A percentile compares a stretch with the other conserved stretches of the same genome.
These are phyloP conservation scores for Steinernema feltiae DNA, from an alignment of 1,140 invertebrate species.

Conservation along the genomic window DNA sequence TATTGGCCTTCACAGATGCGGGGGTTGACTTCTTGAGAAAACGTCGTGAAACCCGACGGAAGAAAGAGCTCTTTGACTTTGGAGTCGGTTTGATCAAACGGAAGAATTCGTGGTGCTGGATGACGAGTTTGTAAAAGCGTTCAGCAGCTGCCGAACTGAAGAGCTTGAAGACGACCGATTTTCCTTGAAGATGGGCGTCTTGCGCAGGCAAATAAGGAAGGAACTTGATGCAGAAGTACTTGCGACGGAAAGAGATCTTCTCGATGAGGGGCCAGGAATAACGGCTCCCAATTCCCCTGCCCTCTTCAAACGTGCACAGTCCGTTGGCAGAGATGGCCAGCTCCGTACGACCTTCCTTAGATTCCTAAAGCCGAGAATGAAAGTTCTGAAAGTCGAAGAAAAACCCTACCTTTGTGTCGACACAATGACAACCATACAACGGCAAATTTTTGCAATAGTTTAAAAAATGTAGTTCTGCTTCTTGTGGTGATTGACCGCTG, in stretches of 20 bases:
- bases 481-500: not conserved
- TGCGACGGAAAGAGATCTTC: not conserved
- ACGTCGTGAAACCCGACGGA: too few species aligned
- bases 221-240: not conserved
- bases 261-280: not conserved
- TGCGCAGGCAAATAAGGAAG: not conserved
- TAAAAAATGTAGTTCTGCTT: not conserved
- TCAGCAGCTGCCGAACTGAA: not conserved
- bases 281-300: not conserved
- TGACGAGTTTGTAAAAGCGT: not conserved
- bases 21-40: too few species aligned
- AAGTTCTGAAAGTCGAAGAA: too few species aligned
- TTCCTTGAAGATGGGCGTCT: not conserved
- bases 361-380: too few species aligned
- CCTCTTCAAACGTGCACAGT: not conserved
- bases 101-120: not conserved
- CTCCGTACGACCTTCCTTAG: not conserved
- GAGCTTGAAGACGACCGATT: not conserved
- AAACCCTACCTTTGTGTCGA: too few species aligned
- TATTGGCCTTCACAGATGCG: too few species aligned
- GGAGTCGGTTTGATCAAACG: too few species aligned
- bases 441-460: too few species aligned
- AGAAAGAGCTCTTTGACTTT: too few species aligned
- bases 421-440: too few species aligned
- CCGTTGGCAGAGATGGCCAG: not conserved